phyloP scores from a whole-genome alignment of 1,140 invertebrate genomes.

The Drosophila orena region DNA sequence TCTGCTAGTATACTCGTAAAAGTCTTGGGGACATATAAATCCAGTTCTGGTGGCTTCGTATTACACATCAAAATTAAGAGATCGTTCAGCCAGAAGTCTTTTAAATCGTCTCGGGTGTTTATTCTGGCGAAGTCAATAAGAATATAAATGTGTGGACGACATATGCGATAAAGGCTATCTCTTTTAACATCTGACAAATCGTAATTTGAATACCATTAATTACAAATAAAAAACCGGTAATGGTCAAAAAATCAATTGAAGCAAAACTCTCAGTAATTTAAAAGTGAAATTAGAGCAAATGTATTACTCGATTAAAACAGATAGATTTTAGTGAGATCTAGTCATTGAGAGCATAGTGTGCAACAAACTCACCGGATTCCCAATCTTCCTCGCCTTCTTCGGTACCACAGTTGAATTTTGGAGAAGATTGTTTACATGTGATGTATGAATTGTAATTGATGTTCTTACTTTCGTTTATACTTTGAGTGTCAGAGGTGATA shows the following conservation, averaged over 20 bases:
- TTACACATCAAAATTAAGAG: slow-evolving; percentile 40
- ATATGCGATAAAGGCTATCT: slow-evolving; percentile 10
- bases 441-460: slow-evolving; percentile 68
- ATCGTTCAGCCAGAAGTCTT: slow-evolving; percentile 41
- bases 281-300: neutral
- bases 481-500: slow-evolving; percentile 61
- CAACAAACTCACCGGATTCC: slow-evolving; percentile 89
- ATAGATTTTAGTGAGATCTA: slow-evolving; percentile 35
- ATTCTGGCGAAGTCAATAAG: slow-evolving; percentile 36
- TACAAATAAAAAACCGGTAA: slow-evolving; percentile 1
- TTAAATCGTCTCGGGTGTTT: slow-evolving; percentile 35
- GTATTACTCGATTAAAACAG: slow-evolving; percentile 1
- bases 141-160: slow-evolving; percentile 43
- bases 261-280: neutral
- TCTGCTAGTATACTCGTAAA: slow-evolving; percentile 31
- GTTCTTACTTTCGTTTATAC: slow-evolving; percentile 67
- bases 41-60: slow-evolving; percentile 41
- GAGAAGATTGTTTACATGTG: slow-evolving; percentile 66
- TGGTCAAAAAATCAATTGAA: neutral
- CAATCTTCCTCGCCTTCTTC: slow-evolving; percentile 86
- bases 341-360: slow-evolving; percentile 44
- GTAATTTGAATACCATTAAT: slow-evolving; percentile 5
- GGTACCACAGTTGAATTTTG: slow-evolving; percentile 60
- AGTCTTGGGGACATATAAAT: slow-evolving; percentile 39
- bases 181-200: slow-evolving; percentile 4